A percentile compares a stretch with the other conserved stretches of the same genome.
These are phyloP conservation scores for Variabilichromis moorii DNA, from an alignment of 2,113 vertebrate genomes.

Conservation along the genomic window DNA sequence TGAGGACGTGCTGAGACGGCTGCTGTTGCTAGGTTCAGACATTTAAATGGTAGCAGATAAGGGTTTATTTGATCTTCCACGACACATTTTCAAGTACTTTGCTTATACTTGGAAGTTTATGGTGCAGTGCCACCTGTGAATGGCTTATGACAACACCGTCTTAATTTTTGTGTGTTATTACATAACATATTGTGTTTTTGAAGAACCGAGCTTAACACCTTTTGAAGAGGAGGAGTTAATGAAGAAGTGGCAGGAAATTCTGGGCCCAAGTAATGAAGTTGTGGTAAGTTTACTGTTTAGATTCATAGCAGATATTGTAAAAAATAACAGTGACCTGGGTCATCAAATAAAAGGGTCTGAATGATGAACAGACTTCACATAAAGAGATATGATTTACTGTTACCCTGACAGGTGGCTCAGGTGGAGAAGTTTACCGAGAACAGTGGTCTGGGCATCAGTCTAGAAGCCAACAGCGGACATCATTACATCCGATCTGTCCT, in stretches of 20 bases:
- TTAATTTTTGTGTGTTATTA: not conserved
- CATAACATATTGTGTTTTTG: not conserved
- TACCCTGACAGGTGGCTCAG: conserved; percentile 76
- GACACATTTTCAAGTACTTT: not conserved
- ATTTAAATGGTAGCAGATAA: not conserved
- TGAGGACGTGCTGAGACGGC: not conserved
- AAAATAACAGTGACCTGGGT: not conserved
- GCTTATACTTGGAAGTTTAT: not conserved
- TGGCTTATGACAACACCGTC: not conserved
- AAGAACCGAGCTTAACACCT: conserved; percentile 41
- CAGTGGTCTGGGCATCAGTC: conserved; percentile 91
- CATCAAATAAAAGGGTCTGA: not conserved
- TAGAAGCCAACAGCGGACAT: conserved; percentile 85
- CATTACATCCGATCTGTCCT: conserved; percentile 94
- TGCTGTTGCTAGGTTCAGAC: not conserved
- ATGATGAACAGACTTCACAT: not conserved
- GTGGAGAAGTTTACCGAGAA: conserved; percentile 91
- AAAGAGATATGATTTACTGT: not conserved
- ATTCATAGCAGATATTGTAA: not conserved
- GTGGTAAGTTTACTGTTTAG: conserved; percentile 72
- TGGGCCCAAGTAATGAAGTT: conserved; percentile 84
- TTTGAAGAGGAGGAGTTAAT: conserved; percentile 63
- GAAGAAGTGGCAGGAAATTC: conserved; percentile 83
- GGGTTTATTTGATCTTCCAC: not conserved
- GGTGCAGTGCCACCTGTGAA: not conserved